Conservation (phyloP, 2,888 invertebrate species). For the Ashinkailepas kermadecensis region DNA sequence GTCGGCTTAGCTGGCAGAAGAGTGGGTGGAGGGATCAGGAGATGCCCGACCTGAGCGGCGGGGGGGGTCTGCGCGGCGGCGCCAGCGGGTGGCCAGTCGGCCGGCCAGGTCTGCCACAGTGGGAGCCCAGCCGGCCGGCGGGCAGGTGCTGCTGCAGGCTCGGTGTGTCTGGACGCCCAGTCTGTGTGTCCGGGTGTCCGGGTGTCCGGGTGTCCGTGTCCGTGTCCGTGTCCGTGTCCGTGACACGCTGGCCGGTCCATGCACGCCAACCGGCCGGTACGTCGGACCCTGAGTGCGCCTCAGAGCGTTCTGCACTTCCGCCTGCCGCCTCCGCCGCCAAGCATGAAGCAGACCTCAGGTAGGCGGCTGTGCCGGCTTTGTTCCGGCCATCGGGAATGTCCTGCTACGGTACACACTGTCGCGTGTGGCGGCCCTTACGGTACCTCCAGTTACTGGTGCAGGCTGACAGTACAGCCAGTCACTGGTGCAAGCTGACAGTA, state of each 20-base stretch:
- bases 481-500: too few species aligned
- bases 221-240: not conserved
- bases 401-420: too few species aligned
- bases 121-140: not conserved
- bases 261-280: not conserved
- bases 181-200: not conserved
- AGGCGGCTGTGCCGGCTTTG: not conserved
- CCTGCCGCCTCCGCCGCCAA: not conserved
- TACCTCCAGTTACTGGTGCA: too few species aligned
- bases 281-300: not conserved
- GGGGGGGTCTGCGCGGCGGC: not conserved
- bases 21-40: not conserved
- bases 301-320: not conserved
- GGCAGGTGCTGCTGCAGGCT: not conserved
- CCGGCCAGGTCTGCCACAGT: not conserved
- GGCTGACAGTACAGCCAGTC: too few species aligned
- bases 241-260: not conserved
- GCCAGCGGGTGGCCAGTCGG: not conserved
- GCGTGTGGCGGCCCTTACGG: too few species aligned
- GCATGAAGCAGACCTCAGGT: not conserved
- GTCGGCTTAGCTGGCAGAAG: not conserved
- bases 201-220: not conserved
- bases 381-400: too few species aligned
- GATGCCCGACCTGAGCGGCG: not conserved
- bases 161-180: not conserved